Evolutionary conservation across 23 tunicate genomes (phyloP), one percentile per base, ranked within the genome.

Genomic region (Halocynthia aurantium): DNA sequence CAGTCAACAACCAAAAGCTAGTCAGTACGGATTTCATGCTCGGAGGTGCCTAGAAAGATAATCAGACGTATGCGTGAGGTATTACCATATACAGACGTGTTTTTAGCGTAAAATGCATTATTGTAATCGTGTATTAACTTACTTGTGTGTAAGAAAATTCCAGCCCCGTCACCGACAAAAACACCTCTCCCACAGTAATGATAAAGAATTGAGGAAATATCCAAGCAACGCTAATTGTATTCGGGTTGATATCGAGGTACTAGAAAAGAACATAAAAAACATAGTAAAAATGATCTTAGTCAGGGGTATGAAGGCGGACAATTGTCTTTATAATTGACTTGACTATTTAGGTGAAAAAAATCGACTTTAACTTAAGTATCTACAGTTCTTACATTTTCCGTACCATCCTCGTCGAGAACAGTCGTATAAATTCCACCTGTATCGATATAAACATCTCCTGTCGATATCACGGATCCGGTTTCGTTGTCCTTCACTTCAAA

Each of bases 81-180:
- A 1, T 15, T 67, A 67, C 2, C 44, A 15, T 11, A 2, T 19
- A 18, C 22, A 67, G 15, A 58, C 63, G 63, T 58, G 15, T 67
- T 67, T n/a, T 11, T 67, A 67, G 5, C 22, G 4, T 15, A 19
- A 2, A 21, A 19, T 64, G 44, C 12, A 76, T 64, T 15, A 76
- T 18, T 62, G 31, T 22, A 17, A 17, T 63, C 5, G 17, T 76
- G 21, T 18, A 13, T 10, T 44, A 44, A n/a, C 76, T 52, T 61
- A 88, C 99, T 76, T 94, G 99, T 21, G 87, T 73, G 79, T 94
- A 94, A 22, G 99, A 88, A 71, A 94, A 94, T 62, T 94, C 99
- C 5, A 94, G 76, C n/a, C 99, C 99, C 63, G 99, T 94, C 15
- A 96, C 83, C 20, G 94, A 86, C 15, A 96, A 81, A 53, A 96